These are phyloP conservation scores for Apomyelois bistriatella DNA, from an alignment of 2,888 invertebrate genomes.

Conservation along the genomic window DNA sequence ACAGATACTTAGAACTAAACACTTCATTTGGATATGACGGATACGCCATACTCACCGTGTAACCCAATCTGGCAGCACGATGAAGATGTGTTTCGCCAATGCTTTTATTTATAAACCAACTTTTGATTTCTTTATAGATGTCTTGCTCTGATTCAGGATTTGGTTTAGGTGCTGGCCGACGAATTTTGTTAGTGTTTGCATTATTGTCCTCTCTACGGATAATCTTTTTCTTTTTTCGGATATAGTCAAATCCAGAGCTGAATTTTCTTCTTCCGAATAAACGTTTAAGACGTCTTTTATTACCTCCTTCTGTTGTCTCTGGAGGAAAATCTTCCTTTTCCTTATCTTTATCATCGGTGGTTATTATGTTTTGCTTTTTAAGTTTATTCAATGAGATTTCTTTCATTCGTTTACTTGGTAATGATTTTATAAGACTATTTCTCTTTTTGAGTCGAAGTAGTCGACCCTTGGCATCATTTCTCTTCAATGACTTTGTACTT, in stretches of 20 bases:
- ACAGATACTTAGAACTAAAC: no score
- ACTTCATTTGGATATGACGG: background rate
- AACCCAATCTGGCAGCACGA: constrained; percentile 93
- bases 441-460: constrained; percentile 69
- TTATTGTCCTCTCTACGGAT: constrained; percentile 75
- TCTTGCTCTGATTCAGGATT: constrained; percentile 86
- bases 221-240: constrained; percentile 92
- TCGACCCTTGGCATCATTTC: constrained; percentile 67
- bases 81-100: constrained; percentile 96
- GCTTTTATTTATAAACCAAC: constrained; percentile 96
- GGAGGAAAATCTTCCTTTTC: constrained; percentile 58
- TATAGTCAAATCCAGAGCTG: constrained; percentile 93
- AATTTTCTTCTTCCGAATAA: constrained; percentile 86
- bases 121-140: constrained; percentile 91
- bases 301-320: constrained; percentile 49
- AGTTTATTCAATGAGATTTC: constrained; percentile 50
- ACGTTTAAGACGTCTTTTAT: constrained; percentile 81
- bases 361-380: constrained; percentile 51
- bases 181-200: constrained; percentile 55
- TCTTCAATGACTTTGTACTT: constrained; percentile 69
- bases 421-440: constrained; percentile 66
- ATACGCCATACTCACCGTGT: constrained; percentile 82
- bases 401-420: constrained; percentile 66
- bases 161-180: constrained; percentile 71
- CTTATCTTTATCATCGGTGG: constrained; percentile 64